These are phyloP conservation scores for Drosophila seclusa DNA, from an alignment of 2,888 invertebrate species.

Conservation along the genomic window DNA sequence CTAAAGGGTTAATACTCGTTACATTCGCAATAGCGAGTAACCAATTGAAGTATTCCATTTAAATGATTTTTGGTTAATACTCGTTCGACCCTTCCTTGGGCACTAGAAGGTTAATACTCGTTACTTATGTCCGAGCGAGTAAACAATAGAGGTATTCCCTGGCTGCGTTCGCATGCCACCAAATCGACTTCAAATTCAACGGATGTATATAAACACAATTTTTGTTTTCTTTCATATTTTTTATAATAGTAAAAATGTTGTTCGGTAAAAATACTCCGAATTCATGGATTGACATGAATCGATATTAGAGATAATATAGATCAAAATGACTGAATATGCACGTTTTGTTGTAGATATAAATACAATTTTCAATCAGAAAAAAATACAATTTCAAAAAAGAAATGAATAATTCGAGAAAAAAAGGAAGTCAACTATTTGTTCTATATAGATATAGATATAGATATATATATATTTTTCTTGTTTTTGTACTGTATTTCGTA, in stretches of 20 bases:
- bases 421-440: constrained; percentile 7
- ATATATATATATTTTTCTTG: not conserved
- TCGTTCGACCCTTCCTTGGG: not conserved
- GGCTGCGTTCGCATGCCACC: not conserved
- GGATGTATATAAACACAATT: not conserved
- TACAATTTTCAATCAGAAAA: not conserved
- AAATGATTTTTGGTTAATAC: not conserved
- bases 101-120: not conserved
- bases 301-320: not conserved
- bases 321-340: not conserved
- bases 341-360: not conserved
- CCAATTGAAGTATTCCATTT: no score
- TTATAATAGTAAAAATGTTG: not conserved
- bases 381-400: not conserved
- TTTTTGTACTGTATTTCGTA: constrained; percentile 23
- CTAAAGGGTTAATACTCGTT: not conserved
- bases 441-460: constrained; percentile 10
- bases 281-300: not conserved
- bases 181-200: not conserved
- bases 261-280: not conserved
- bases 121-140: not conserved
- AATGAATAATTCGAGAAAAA: constrained; percentile 2
- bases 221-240: not conserved
- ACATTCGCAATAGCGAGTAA: not conserved
- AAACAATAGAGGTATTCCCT: not conserved